Conservation (phyloP, 2,888 invertebrate genomes). For the Apamea crenata region DNA sequence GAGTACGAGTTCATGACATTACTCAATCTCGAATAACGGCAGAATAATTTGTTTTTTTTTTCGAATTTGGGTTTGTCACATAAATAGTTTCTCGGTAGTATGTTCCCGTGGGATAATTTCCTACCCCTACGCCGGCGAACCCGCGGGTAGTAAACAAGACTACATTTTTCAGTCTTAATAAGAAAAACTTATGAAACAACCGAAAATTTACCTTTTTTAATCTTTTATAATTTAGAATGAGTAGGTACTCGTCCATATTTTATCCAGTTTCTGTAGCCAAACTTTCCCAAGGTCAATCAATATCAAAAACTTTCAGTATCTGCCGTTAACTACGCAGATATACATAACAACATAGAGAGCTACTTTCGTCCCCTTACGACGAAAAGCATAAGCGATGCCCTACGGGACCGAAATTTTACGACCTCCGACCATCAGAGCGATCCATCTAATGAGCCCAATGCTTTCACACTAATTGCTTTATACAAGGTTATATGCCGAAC, state of each 20-base stretch:
- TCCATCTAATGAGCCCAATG: slow-evolving; percentile 59
- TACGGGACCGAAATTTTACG: slow-evolving; percentile 47
- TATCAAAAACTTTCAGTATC: not conserved
- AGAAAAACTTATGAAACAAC: not conserved
- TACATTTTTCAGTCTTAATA: too few relatives aligned
- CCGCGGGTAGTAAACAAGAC: too few relatives aligned
- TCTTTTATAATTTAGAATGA: not conserved
- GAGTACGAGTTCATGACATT: too few relatives aligned
- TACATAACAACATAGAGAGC: slow-evolving; percentile 15
- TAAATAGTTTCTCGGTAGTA: too few relatives aligned
- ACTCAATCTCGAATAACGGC: too few relatives aligned
- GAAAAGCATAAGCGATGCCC: slow-evolving; percentile 31
- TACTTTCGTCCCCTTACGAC: slow-evolving; percentile 11
- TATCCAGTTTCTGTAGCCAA: not conserved
- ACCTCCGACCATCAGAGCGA: slow-evolving; percentile 47
- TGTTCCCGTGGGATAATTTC: too few relatives aligned
- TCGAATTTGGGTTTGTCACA: too few relatives aligned
- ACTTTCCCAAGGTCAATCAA: slow-evolving; percentile 14
- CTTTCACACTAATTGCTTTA: slow-evolving; percentile 65
- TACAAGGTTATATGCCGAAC: slow-evolving; percentile 25
- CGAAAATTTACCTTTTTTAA: not conserved
- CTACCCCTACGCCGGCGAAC: too few relatives aligned
- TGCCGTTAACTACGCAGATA: slow-evolving; percentile 7
- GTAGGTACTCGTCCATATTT: not conserved
- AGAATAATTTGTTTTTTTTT: too few relatives aligned